phyloP scores from a whole-genome alignment of 2,888 invertebrate species.

The Synanthedon andrenaeformis region DNA sequence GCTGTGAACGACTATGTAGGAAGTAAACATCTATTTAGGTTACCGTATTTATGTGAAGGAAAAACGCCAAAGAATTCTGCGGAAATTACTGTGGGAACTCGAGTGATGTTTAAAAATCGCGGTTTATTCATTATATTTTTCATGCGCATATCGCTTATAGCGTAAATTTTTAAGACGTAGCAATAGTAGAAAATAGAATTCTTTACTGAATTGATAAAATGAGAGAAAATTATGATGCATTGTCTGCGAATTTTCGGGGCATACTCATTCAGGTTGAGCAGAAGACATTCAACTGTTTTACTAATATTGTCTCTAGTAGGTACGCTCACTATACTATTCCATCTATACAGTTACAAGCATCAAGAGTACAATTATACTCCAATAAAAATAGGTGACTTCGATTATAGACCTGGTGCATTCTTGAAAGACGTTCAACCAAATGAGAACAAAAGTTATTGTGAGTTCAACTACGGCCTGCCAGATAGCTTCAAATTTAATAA shows the following conservation, averaged over 20 bases:
- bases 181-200: neutral
- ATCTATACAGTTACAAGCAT: conserved; percentile 44
- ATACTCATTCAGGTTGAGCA: conserved; percentile 50
- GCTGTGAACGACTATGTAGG: neutral
- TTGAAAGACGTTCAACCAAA: conserved; percentile 59
- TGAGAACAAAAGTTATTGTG: conserved; percentile 68
- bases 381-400: conserved; percentile 43
- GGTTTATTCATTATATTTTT: too few relatives aligned
- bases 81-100: too few relatives aligned
- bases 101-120: too few relatives aligned
- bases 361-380: conserved; percentile 22
- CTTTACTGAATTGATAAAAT: conserved; percentile 21
- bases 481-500: conserved; percentile 60
- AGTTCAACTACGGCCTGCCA: conserved; percentile 72
- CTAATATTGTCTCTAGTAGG: conserved; percentile 40
- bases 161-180: too few relatives aligned
- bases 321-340: conserved; percentile 40
- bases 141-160: too few relatives aligned
- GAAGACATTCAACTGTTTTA: conserved; percentile 48
- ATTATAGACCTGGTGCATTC: conserved; percentile 54
- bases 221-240: conserved; percentile 48
- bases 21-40: too few relatives aligned
- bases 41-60: too few relatives aligned
- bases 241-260: conserved; percentile 55
- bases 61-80: too few relatives aligned